phyloP scores from a whole-genome alignment of 1,140 invertebrate genomes.

The Caenorhabditis inopinata region DNA sequence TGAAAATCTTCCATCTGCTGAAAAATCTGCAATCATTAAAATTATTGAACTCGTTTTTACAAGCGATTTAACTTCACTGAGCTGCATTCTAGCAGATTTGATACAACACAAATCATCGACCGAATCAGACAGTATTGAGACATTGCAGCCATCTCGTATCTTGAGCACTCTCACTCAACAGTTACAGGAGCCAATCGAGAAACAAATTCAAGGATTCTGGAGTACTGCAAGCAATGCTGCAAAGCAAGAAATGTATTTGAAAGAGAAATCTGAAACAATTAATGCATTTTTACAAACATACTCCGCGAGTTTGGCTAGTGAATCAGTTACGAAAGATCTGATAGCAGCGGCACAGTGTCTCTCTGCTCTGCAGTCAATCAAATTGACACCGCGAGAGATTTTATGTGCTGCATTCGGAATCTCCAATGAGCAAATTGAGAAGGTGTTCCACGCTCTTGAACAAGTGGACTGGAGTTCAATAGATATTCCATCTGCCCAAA shows the following conservation, averaged over 20 bases:
- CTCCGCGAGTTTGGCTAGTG: not conserved
- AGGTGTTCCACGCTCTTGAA: not conserved
- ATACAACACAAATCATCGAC: not conserved
- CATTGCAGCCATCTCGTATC: not conserved
- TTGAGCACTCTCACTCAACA: not conserved
- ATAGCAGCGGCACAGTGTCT: not conserved
- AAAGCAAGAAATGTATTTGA: constrained; percentile 2
- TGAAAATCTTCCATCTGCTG: not conserved
- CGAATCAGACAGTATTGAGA: not conserved
- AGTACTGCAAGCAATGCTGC: not conserved
- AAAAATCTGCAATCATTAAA: not conserved
- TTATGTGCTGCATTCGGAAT: constrained; percentile 1
- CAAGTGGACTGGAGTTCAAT: not conserved
- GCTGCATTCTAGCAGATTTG: not conserved
- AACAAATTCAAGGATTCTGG: constrained; percentile 23
- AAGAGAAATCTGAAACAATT: constrained; percentile 11
- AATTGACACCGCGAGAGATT: constrained; percentile 17
- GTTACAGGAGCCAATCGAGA: constrained; percentile 1
- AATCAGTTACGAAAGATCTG: not conserved
- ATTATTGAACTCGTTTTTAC: not conserved
- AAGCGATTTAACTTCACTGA: not conserved
- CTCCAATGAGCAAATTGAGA: not conserved
- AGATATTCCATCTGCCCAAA: not conserved
- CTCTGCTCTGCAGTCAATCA: not conserved
- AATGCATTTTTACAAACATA: not conserved